These are phyloP conservation scores for Brachionus rotundiformis DNA, from an alignment of 1,140 invertebrate species.

Conservation along the genomic window DNA sequence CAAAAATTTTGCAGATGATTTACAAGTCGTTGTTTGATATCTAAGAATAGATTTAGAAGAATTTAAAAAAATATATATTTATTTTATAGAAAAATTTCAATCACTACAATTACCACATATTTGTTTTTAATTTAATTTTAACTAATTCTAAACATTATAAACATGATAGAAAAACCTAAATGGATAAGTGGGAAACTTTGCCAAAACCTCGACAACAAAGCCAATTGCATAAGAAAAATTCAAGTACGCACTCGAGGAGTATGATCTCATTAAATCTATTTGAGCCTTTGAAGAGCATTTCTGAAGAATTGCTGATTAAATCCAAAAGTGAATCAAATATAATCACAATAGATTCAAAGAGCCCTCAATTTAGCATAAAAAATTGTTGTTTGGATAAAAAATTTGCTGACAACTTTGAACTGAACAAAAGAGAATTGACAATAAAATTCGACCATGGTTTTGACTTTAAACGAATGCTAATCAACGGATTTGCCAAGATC, in stretches of 20 bases:
- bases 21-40: neutral
- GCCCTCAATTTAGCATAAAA: neutral
- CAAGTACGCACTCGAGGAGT: neutral
- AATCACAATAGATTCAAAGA: neutral
- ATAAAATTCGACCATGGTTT: neutral
- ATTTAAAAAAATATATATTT: too few species aligned
- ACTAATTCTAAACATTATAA: too few species aligned
- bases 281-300: neutral
- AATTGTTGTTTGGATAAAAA: neutral
- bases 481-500: neutral
- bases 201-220: neutral
- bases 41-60: neutral
- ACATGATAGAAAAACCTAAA: too few species aligned
- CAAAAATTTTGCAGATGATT: neutral
- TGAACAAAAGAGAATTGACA: neutral
- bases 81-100: too few species aligned
- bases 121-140: too few species aligned
- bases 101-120: too few species aligned
- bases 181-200: neutral
- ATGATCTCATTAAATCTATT: neutral
- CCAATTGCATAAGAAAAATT: neutral
- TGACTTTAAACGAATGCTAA: neutral
- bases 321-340: constrained; percentile 14
- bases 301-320: neutral
- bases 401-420: neutral